Evolutionary conservation across 2,797 vertebrate genomes (phyloP).

Genomic region (Poecilia picta): DNA sequence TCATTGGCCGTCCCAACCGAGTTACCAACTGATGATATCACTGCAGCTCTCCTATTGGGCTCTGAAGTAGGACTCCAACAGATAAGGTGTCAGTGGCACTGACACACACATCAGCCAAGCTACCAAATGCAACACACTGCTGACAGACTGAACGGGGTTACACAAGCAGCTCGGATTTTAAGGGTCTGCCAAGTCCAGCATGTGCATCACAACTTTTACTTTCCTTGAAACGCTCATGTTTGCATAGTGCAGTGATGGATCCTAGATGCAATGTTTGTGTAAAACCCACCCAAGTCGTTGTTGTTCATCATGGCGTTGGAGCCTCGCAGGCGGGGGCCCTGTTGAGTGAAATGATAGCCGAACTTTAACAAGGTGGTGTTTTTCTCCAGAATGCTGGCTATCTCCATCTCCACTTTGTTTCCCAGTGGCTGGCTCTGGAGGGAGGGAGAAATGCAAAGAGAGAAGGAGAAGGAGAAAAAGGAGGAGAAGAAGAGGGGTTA

Average conservation of each 20-base stretch:
- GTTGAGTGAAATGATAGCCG: conserved; percentile 98
- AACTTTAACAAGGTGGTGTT: conserved; percentile 93
- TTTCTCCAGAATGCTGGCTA: conserved; percentile 96
- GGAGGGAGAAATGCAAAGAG: neutral
- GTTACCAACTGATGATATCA: conserved; percentile 62
- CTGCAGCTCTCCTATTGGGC: conserved; percentile 34
- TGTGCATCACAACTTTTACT: neutral
- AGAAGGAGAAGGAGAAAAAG: neutral
- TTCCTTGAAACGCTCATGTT: neutral
- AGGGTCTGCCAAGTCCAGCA: neutral
- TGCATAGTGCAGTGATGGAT: neutral
- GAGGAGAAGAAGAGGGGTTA: neutral
- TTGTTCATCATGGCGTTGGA: conserved; percentile 99
- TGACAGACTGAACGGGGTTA: neutral
- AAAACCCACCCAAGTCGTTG: conserved; percentile 92
- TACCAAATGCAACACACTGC: conserved; percentile 41
- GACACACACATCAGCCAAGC: conserved; percentile 12
- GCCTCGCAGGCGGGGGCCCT: conserved; percentile 93
- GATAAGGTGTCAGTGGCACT: conserved; percentile 53
- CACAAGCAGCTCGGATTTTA: conserved; percentile 4
- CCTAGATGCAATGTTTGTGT: neutral
- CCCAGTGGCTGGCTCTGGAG: conserved; percentile 94
- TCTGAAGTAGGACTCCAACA: conserved; percentile 37
- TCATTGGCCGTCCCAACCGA: conserved; percentile 53
- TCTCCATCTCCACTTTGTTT: conserved; percentile 99